Conservation (phyloP, 2,888 invertebrate species). For the Tetropium fuscum region DNA sequence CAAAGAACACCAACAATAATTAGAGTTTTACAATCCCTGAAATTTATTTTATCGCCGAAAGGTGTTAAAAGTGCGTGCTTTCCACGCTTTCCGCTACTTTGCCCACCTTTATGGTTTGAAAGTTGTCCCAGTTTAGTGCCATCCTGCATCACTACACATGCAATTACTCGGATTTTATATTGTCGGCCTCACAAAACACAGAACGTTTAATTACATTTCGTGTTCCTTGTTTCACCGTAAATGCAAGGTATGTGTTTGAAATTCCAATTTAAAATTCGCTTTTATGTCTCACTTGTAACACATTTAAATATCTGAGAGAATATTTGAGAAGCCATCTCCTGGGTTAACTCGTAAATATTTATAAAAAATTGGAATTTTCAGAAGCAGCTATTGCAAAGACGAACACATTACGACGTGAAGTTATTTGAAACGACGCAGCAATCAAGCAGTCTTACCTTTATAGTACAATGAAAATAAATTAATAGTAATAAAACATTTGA, state of each 20-base stretch:
- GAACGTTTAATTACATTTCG: constrained; percentile 11
- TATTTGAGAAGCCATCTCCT: neutral
- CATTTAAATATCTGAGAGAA: neutral
- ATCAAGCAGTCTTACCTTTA: no score
- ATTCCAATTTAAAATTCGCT: neutral
- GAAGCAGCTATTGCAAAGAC: neutral
- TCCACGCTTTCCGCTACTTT: constrained; percentile 6
- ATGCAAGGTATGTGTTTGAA: neutral
- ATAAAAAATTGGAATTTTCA: neutral
- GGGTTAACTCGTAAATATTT: neutral
- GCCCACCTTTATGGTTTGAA: constrained; percentile 13
- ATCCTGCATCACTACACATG: constrained; percentile 11
- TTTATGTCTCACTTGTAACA: neutral
- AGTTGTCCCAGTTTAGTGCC: constrained; percentile 8
- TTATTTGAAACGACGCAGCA: no score
- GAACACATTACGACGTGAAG: no score
- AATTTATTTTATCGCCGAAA: constrained; percentile 47
- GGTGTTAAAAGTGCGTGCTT: constrained; percentile 49
- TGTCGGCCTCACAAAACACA: constrained; percentile 4
- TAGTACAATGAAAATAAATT: no score
- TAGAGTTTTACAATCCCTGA: constrained; percentile 48
- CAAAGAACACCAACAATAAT: constrained; percentile 44
- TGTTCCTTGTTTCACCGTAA: neutral
- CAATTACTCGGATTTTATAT: constrained; percentile 21
- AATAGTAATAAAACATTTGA: no score